Evolutionary conservation across 2,888 invertebrate genomes (phyloP), one percentile per base, ranked within the genome.

Genomic region (Physocephala rufipes): DNA sequence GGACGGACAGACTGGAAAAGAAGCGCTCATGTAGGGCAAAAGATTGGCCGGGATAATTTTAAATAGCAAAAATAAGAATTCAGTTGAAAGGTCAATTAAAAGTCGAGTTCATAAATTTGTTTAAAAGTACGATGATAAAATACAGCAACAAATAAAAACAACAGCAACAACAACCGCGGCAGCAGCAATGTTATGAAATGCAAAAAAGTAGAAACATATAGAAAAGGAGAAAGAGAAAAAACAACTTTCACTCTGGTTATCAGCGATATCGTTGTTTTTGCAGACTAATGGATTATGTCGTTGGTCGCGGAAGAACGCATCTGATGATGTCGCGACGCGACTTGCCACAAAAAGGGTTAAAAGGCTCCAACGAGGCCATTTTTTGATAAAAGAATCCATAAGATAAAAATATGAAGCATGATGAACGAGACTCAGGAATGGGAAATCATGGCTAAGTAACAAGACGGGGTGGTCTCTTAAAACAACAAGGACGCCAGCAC

Each of bases 401-500:
- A 67, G 72, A 73, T 73, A 73, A 70, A 73, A 73, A 65, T 70
- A 45, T 63, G 72, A 70, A 64, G 68, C 65, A 58, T 7, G 12
- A 19, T n/a, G n/a, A 21, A 59, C 15, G 45, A 4, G 16, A 19
- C 2, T 26, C 58, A n/a, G n/a, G 58, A 55, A 21, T 55, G 58
- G 24, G 9, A 36, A 58, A 58, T 26, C 26, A 43, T n/a, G 13
- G 24, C 67, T 45, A 3, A 16, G n/a, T 21, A n/a, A 47, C 47
- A 45, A 67, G 43, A 16, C 36, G 53, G 21, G 55, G 21, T 24
- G 36, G 21, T 21, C 43, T 30, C 36, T 24, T 19, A 19, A 28
- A 51, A 28, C 53, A 59, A 28, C 59, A 58, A 30, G 49, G n/a
- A 45, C 26, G 21, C 15, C 51, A 53, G 15, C 67, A 24, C 26